Percentiles rank a stretch among this genome's conserved stretches.
phyloP scores from a whole-genome alignment of 2,888 invertebrate species.

The Leucania comma region DNA sequence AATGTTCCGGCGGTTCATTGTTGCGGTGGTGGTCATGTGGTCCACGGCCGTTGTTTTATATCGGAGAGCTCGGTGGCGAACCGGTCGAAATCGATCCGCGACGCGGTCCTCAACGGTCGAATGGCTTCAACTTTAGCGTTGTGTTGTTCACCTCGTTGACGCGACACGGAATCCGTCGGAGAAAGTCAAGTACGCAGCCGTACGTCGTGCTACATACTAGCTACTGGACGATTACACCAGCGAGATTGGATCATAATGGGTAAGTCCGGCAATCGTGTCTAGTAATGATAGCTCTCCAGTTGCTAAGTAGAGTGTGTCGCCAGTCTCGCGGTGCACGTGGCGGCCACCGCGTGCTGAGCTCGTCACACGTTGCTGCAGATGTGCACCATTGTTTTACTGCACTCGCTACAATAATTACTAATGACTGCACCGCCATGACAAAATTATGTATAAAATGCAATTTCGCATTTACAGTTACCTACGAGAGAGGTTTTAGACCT shows the following conservation, averaged over 20 bases:
- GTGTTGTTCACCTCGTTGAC: conserved; percentile 87
- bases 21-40: conserved; percentile 70
- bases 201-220: conserved; percentile 81
- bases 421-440: conserved; percentile 48
- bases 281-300: conserved; percentile 70
- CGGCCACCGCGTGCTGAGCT: conserved; percentile 65
- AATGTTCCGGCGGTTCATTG: conserved; percentile 59
- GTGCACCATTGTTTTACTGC: conserved; percentile 65
- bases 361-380: conserved; percentile 67
- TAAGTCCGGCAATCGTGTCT: conserved; percentile 78
- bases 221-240: conserved; percentile 79
- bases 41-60: conserved; percentile 77
- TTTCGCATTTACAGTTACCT: conserved; percentile 61
- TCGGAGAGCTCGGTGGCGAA: conserved; percentile 74
- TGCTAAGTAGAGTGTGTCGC: conserved; percentile 81
- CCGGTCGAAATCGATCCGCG: conserved; percentile 86
- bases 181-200: conserved; percentile 88
- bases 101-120: conserved; percentile 82
- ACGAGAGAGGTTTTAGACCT: conserved; percentile 61
- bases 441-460: conserved; percentile 59
- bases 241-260: conserved; percentile 85
- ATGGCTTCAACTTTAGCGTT: conserved; percentile 82
- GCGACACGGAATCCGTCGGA: conserved; percentile 86
- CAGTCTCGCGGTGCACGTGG: conserved; percentile 75
- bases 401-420: conserved; percentile 46